Evolutionary conservation across 1,140 invertebrate species (phyloP).

Genomic region (Thaumetopoea pityocampa): DNA sequence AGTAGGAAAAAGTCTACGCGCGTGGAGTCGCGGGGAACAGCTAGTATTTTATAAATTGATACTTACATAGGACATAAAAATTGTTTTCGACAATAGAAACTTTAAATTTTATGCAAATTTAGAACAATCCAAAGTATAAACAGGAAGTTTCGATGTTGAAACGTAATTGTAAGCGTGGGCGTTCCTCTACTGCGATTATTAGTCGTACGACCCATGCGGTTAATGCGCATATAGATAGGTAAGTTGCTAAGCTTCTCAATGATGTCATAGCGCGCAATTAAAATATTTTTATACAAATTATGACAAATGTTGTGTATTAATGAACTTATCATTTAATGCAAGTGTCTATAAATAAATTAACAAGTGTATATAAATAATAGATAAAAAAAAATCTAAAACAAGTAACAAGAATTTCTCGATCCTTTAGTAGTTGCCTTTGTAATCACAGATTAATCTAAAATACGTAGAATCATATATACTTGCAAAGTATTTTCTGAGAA

Average conservation of each 20-base stretch:
- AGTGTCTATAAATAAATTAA: slow-evolving; percentile 5
- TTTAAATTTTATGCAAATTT: slow-evolving; percentile 27
- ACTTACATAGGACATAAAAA: slow-evolving; percentile 9
- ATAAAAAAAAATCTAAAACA: too few species aligned
- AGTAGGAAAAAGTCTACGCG: slow-evolving; percentile 7
- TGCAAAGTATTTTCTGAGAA: too few species aligned
- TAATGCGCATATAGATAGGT: slow-evolving; percentile 54
- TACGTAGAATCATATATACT: too few species aligned
- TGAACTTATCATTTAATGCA: slow-evolving; percentile 10
- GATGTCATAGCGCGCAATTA: slow-evolving; percentile 38
- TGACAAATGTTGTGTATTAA: slow-evolving; percentile 10
- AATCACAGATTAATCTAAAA: too few species aligned
- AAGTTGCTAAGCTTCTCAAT: slow-evolving; percentile 24
- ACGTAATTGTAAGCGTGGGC: slow-evolving; percentile 48
- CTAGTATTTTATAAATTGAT: slow-evolving; percentile 5
- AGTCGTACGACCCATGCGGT: slow-evolving; percentile 33
- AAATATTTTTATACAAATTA: slow-evolving; percentile 29
- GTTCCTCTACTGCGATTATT: slow-evolving; percentile 41
- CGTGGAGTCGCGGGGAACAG: slow-evolving; percentile 4
- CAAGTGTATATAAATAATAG: too few species aligned
- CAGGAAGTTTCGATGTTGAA: slow-evolving; percentile 50
- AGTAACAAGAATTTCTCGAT: too few species aligned
- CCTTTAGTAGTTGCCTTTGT: too few species aligned
- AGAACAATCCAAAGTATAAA: slow-evolving; percentile 36
- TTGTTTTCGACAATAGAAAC: background rate